These are phyloP conservation scores for Nomada ruficornis DNA, from an alignment of 2,888 invertebrate species.

Conservation along the genomic window DNA sequence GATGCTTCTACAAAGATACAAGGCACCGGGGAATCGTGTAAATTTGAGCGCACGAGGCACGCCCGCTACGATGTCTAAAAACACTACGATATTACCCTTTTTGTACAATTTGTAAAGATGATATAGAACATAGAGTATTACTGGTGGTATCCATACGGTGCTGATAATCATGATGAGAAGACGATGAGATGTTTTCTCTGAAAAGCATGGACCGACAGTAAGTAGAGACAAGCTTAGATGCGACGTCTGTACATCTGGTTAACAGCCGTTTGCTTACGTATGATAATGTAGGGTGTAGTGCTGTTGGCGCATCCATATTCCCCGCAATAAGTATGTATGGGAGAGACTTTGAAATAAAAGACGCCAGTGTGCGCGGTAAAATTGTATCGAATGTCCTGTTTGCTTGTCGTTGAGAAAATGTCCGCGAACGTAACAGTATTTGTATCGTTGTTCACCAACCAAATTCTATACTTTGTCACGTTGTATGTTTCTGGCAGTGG, in stretches of 20 bases:
- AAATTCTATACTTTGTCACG: constrained; percentile 78
- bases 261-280: constrained; percentile 71
- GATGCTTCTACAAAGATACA: constrained; percentile 60
- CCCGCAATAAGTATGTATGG: constrained; percentile 77
- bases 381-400: constrained; percentile 69
- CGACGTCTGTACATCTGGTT: no score
- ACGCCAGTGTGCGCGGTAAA: constrained; percentile 76
- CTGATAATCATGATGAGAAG: constrained; percentile 82
- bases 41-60: background rate
- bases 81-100: constrained; percentile 68
- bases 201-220: background rate
- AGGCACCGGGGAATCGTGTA: background rate
- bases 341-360: constrained; percentile 80
- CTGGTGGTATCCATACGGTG: constrained; percentile 81
- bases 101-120: constrained; percentile 77
- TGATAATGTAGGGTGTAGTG: constrained; percentile 79
- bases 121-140: constrained; percentile 77
- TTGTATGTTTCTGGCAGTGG: constrained; percentile 78
- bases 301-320: constrained; percentile 78
- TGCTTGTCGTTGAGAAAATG: constrained; percentile 42
- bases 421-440: constrained; percentile 61
- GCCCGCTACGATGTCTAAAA: background rate
- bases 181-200: constrained; percentile 75
- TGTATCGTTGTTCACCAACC: constrained; percentile 79
- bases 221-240: no score